A percentile compares a stretch with the other conserved stretches of the same genome.
Conservation (phyloP, 1,140 invertebrate species). For the Drosophila carrolli region DNA sequence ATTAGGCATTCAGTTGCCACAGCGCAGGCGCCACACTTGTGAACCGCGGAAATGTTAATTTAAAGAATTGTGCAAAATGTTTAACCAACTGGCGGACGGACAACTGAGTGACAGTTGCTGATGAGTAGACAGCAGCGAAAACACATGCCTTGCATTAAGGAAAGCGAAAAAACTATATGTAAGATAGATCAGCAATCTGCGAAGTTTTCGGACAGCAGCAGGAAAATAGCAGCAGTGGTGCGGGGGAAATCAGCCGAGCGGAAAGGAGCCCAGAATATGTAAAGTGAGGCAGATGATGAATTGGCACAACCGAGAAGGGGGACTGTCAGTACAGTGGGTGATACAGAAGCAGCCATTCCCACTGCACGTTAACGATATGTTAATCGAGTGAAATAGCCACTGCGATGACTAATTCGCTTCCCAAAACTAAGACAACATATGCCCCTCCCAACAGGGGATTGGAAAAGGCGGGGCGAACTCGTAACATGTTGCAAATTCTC, state of each 20-base stretch:
- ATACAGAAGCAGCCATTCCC: background rate
- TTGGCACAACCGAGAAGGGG: conserved; percentile 36
- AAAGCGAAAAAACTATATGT: conserved; percentile 8
- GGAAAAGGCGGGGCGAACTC: background rate
- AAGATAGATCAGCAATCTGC: conserved; percentile 47
- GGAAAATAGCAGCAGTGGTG: background rate
- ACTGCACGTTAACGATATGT: conserved; percentile 41
- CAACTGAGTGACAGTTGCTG: conserved; percentile 61
- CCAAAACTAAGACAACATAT: conserved; percentile 19
- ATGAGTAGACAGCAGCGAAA: conserved; percentile 36
- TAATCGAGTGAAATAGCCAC: conserved; percentile 43
- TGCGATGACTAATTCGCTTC: conserved; percentile 60
- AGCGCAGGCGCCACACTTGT: conserved; percentile 68
- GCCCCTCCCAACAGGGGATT: conserved; percentile 14
- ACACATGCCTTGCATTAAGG: conserved; percentile 23
- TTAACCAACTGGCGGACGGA: conserved; percentile 32
- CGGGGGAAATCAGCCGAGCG: conserved; percentile 40
- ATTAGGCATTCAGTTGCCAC: conserved; percentile 64
- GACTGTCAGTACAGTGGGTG: background rate
- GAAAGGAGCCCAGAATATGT: conserved; percentile 51
- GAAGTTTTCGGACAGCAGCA: conserved; percentile 21
- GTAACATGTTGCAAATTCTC: conserved; percentile 76
- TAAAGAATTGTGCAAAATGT: conserved; percentile 47
- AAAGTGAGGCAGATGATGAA: conserved; percentile 68
- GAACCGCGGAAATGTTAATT: conserved; percentile 51